Evolutionary conservation across 2,113 vertebrate genomes (phyloP), one percentile per base, ranked within the genome.

Genomic region (Melanostigma gelatinosum): DNA sequence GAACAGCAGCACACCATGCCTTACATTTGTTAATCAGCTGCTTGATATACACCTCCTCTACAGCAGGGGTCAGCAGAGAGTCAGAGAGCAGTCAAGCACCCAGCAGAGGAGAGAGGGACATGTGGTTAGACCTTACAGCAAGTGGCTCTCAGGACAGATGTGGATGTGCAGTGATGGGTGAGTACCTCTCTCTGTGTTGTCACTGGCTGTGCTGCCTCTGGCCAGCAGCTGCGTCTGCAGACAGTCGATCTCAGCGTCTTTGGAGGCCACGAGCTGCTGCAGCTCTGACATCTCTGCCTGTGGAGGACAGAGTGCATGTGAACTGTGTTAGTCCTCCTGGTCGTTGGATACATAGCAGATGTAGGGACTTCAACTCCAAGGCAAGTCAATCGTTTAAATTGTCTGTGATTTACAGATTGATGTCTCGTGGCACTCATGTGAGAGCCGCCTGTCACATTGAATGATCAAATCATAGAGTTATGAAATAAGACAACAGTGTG

Each of bases 21-120:
- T 97, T 97, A 97, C 96, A 94, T 97, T 97, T 97, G 89, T 96
- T 96, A 94, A 96, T 96, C 93, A 97, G 96, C 89, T 96, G 96
- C 94, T 95, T 96, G 95, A 93, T 96, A 95, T 95, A 97, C 88
- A 95, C 94, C 93, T 97, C 96, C 94, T 96, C 96, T 97, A 95
- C 87, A 91, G 85, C 90, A 94, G 91, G 84, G 90, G 86, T 89
- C 80, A 75, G 90, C 93, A 91, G 70, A 85, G 82, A 86, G 83
- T 72, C 71, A 80, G 81, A 50, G 72, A 85, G 52, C 69, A 65
- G 71, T 77, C 65, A 89, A 54, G 69, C 40, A 13, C 24, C 16
- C 24, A 52, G 71, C 74, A 85, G 79, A 82, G 44, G 63, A 82
- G 74, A 87, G 78, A 80, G 62, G 58, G 58, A 90, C 79, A 89